phyloP scores from a whole-genome alignment of 2,797 vertebrate species.

The Austrolebias charrua region DNA sequence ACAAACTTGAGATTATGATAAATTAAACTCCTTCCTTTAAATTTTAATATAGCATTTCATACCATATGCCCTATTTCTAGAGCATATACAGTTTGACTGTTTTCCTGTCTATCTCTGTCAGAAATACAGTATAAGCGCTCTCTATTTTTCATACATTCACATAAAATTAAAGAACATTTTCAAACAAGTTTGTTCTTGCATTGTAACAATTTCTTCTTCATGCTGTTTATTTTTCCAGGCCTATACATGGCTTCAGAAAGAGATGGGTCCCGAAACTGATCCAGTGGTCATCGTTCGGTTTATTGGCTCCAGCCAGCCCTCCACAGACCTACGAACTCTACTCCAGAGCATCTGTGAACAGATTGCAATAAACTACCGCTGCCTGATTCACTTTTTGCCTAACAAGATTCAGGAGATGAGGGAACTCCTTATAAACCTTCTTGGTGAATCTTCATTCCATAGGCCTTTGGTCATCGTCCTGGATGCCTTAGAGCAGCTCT shows the following conservation, averaged over 20 bases:
- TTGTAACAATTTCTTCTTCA: slow-evolving; percentile 26
- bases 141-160: too few relatives aligned
- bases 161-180: neutral
- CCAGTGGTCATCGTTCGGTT: slow-evolving; percentile 94
- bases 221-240: slow-evolving; percentile 78
- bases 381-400: slow-evolving; percentile 94
- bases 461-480: slow-evolving; percentile 93
- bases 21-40: too few relatives aligned
- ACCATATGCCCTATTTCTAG: too few relatives aligned
- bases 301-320: slow-evolving; percentile 90
- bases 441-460: slow-evolving; percentile 93
- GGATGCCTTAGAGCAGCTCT: slow-evolving; percentile 93
- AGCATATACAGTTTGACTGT: too few relatives aligned
- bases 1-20: too few relatives aligned
- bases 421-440: slow-evolving; percentile 93
- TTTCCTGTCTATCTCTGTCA: too few relatives aligned
- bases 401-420: slow-evolving; percentile 95
- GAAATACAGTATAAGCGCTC: too few relatives aligned
- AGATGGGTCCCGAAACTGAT: slow-evolving; percentile 94
- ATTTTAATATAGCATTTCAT: too few relatives aligned
- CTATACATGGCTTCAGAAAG: slow-evolving; percentile 93
- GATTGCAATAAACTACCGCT: slow-evolving; percentile 93
- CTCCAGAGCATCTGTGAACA: slow-evolving; percentile 98
- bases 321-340: slow-evolving; percentile 89
- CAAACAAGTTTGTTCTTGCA: neutral